These are phyloP conservation scores for Micropoecilia bifurca DNA, from an alignment of 2,797 vertebrate genomes.

Conservation along the genomic window DNA sequence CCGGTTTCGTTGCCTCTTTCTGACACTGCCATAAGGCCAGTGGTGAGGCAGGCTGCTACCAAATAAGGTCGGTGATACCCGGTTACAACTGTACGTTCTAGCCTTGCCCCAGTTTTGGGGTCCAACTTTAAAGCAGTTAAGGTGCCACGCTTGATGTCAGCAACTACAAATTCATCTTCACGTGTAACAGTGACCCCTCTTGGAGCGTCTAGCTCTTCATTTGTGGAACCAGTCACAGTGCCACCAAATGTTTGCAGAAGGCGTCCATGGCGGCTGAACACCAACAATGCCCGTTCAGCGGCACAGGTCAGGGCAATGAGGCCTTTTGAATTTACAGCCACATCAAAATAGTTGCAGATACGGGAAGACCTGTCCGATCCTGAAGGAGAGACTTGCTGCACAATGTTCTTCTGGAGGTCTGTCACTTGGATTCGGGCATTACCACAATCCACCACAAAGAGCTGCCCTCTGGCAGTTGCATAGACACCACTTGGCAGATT, in stretches of 20 bases:
- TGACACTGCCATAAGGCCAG: constrained; percentile 83
- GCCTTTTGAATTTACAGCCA: constrained; percentile 84
- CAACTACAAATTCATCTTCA: constrained; percentile 84
- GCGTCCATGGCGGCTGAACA: constrained; percentile 85
- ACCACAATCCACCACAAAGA: constrained; percentile 87
- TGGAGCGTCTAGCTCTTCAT: constrained; percentile 83
- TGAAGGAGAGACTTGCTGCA: constrained; percentile 82
- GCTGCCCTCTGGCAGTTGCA: constrained; percentile 76
- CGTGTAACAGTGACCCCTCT: constrained; percentile 80
- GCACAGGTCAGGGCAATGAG: constrained; percentile 84
- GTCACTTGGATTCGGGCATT: constrained; percentile 86
- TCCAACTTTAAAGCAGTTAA: constrained; percentile 81
- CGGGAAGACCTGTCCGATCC: constrained; percentile 72
- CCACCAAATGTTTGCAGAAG: constrained; percentile 84
- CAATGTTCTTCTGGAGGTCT: constrained; percentile 79
- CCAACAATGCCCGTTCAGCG: constrained; percentile 78
- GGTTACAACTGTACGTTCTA: constrained; percentile 79
- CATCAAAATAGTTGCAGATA: constrained; percentile 86
- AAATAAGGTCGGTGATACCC: constrained; percentile 86
- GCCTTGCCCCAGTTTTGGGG: constrained; percentile 75
- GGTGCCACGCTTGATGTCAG: constrained; percentile 83
- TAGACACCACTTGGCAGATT: constrained; percentile 84
- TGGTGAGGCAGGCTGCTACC: constrained; percentile 79
- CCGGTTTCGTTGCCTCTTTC: constrained; percentile 83
- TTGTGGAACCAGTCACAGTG: constrained; percentile 63